Percentiles rank a stretch among this genome's conserved stretches.
phyloP scores from a whole-genome alignment of 2,797 vertebrate genomes.

The Denticeps clupeoides region DNA sequence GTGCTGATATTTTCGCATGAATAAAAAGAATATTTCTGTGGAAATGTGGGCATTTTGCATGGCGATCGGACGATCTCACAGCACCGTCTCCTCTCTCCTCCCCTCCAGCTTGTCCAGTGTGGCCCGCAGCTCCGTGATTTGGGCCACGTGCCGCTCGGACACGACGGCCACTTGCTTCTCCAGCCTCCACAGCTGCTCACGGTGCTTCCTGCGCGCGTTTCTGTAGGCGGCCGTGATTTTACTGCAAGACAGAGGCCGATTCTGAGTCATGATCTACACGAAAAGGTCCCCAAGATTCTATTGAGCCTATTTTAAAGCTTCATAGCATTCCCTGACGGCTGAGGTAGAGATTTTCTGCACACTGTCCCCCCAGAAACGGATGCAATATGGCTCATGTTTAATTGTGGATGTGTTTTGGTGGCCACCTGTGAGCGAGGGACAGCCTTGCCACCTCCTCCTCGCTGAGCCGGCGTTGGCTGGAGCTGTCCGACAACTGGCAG shows the following conservation, averaged over 20 bases:
- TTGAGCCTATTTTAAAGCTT: no score
- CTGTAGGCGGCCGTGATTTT: constrained; percentile 66
- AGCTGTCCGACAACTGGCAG: constrained; percentile 43
- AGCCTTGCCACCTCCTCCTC: constrained; percentile 54
- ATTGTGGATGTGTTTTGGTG: background rate
- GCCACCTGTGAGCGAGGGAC: constrained; percentile 53
- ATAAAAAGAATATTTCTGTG: no score
- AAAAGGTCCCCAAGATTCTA: no score
- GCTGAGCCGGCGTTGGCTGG: constrained; percentile 43
- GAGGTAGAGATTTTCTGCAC: no score
- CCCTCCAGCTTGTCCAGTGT: constrained; percentile 48
- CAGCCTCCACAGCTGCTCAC: constrained; percentile 67
- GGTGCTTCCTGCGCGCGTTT: constrained; percentile 69
- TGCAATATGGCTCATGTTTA: no score
- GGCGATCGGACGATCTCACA: constrained; percentile 35
- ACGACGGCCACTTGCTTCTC: constrained; percentile 62
- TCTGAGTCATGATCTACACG: background rate
- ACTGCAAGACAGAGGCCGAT: constrained; percentile 40
- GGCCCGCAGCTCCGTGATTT: constrained; percentile 39
- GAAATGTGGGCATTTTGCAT: no score
- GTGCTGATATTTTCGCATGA: no score
- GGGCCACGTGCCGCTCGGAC: constrained; percentile 54
- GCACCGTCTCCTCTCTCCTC: constrained; percentile 57
- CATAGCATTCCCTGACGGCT: no score
- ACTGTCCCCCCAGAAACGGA: no score